These are phyloP conservation scores for Cetoscarus ocellatus DNA, from an alignment of 2,797 vertebrate genomes.

Conservation along the genomic window DNA sequence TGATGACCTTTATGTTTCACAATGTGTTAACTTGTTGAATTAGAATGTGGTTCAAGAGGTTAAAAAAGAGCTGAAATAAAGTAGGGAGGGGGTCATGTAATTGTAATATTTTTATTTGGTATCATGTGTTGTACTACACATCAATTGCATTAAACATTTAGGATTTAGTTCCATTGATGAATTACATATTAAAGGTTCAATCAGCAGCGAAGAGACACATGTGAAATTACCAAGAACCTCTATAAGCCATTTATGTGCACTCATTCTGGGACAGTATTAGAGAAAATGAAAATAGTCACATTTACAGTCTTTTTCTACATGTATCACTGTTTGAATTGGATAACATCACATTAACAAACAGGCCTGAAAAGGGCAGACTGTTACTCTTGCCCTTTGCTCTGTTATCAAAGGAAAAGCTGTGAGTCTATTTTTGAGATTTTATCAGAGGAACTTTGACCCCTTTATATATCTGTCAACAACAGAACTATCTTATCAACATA, in stretches of 20 bases:
- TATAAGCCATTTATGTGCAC: too few relatives aligned
- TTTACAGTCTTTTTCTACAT: background rate
- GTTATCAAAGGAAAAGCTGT: constrained; percentile 31
- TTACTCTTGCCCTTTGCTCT: constrained; percentile 50
- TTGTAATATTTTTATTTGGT: constrained; percentile 4
- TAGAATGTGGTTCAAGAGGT: constrained; percentile 2
- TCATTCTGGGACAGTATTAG: background rate
- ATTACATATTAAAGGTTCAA: too few relatives aligned
- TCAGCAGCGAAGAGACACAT: too few relatives aligned
- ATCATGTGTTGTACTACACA: background rate
- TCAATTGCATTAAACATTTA: background rate
- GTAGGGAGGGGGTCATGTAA: background rate
- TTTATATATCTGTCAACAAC: constrained; percentile 32
- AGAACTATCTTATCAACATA: constrained; percentile 5
- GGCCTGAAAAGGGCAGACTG: constrained; percentile 38
- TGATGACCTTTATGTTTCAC: background rate
- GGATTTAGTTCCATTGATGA: too few relatives aligned
- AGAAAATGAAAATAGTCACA: background rate
- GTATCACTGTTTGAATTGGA: constrained; percentile 32
- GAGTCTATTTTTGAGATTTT: constrained; percentile 47
- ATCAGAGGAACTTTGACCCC: constrained; percentile 68
- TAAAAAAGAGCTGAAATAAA: background rate
- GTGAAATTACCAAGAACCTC: too few relatives aligned
- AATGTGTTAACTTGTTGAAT: constrained; percentile 16
- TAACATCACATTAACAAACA: constrained; percentile 61